Conservation (phyloP, 2,888 invertebrate genomes). For the Drosophila atripex region DNA sequence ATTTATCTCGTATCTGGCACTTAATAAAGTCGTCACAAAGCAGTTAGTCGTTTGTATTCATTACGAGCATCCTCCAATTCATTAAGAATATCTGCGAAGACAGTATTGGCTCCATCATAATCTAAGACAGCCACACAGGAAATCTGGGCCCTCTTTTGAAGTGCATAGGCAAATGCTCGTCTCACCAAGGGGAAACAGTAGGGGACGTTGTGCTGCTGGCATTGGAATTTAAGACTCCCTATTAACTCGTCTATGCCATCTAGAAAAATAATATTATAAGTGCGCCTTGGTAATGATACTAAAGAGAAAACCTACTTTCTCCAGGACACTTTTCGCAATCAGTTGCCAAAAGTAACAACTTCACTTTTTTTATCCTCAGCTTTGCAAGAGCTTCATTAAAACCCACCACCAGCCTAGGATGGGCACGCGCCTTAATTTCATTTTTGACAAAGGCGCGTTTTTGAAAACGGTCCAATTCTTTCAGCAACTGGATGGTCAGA, state of each 20-base stretch:
- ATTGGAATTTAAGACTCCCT: slow-evolving; percentile 84
- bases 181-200: slow-evolving; percentile 86
- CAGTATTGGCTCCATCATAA: slow-evolving; percentile 86
- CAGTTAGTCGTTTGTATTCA: slow-evolving; percentile 52
- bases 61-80: slow-evolving; percentile 59
- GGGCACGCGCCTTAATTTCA: slow-evolving; percentile 85
- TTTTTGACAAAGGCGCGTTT: slow-evolving; percentile 86
- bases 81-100: slow-evolving; percentile 64
- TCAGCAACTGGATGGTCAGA: slow-evolving; percentile 84
- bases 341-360: slow-evolving; percentile 87
- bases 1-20: slow-evolving; percentile 17
- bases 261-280: slow-evolving; percentile 58
- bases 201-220: slow-evolving; percentile 85
- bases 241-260: slow-evolving; percentile 86
- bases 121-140: slow-evolving; percentile 87
- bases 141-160: slow-evolving; percentile 86
- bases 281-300: background rate
- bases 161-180: slow-evolving; percentile 85
- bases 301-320: slow-evolving; percentile 51
- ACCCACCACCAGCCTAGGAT: slow-evolving; percentile 86
- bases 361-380: slow-evolving; percentile 86
- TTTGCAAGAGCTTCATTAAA: slow-evolving; percentile 87
- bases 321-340: slow-evolving; percentile 85
- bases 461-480: slow-evolving; percentile 86
- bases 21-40: slow-evolving; percentile 55